phyloP scores from a whole-genome alignment of 2,888 invertebrate species.

The Rhorus exstirpatorius region DNA sequence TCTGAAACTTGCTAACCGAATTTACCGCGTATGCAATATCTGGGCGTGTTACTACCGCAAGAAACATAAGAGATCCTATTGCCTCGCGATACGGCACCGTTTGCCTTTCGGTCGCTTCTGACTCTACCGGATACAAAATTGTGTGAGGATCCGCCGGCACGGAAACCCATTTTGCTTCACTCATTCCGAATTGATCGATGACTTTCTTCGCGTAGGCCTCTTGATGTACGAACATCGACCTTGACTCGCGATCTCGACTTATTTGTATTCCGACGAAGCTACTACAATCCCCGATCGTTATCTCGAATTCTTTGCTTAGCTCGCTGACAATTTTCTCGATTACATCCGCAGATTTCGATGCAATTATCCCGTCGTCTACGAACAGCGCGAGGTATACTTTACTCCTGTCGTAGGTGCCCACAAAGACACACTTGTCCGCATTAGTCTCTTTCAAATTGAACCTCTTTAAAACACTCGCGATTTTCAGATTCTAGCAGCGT shows the following conservation, averaged over 20 bases:
- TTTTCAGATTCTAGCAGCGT: conserved; percentile 68
- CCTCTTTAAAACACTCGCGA: conserved; percentile 57
- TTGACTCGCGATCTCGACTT: conserved; percentile 50
- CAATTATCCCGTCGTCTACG: conserved; percentile 79
- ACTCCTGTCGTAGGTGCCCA: conserved; percentile 30
- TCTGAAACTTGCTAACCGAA: no score
- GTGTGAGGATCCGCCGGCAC: conserved; percentile 63
- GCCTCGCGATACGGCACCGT: no score
- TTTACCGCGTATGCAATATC: no score
- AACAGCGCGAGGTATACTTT: conserved; percentile 74
- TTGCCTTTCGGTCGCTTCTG: no score
- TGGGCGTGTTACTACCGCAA: no score
- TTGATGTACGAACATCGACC: conserved; percentile 52
- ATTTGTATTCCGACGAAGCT: conserved; percentile 73
- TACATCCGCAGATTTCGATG: conserved; percentile 45
- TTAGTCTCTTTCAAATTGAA: conserved; percentile 73
- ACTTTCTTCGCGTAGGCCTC: conserved; percentile 47
- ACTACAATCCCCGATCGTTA: conserved; percentile 36
- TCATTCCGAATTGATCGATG: conserved; percentile 58
- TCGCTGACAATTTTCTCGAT: conserved; percentile 64
- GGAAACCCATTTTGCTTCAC: conserved; percentile 69
- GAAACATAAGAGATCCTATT: no score
- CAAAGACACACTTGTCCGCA: conserved; percentile 78
- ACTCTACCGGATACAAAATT: neutral
- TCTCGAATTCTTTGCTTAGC: conserved; percentile 58